Evolutionary conservation across 2,888 invertebrate genomes (phyloP).

Genomic region (Coelinius sp.): DNA sequence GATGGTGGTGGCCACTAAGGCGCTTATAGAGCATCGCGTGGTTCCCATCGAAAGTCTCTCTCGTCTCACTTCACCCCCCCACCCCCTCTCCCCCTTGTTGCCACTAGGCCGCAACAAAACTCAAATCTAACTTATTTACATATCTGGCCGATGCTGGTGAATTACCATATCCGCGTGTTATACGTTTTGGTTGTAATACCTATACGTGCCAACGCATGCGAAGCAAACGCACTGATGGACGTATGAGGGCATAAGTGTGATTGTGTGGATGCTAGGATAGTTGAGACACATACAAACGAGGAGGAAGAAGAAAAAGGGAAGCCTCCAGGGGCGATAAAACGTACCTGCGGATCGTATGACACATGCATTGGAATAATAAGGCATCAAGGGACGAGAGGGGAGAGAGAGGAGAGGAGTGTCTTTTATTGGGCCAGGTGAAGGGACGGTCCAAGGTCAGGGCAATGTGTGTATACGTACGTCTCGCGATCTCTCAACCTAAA

Average conservation of each 20-base stretch:
- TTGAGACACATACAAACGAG: constrained; percentile 44
- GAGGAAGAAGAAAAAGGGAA: constrained; percentile 33
- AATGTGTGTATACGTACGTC: constrained; percentile 36
- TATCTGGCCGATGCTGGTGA: constrained; percentile 65
- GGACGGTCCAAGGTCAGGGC: constrained; percentile 48
- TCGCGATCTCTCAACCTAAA: constrained; percentile 35
- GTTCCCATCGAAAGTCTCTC: constrained; percentile 67
- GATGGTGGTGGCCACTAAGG: constrained; percentile 66
- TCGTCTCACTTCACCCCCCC: constrained; percentile 45
- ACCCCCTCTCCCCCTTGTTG: constrained; percentile 38
- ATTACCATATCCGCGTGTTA: constrained; percentile 66
- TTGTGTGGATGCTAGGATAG: constrained; percentile 32
- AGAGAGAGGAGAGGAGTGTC: constrained; percentile 37
- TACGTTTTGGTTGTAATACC: constrained; percentile 38
- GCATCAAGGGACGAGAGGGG: constrained; percentile 31
- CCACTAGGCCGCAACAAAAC: constrained; percentile 62
- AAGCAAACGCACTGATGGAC: constrained; percentile 50
- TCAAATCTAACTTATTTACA: constrained; percentile 70
- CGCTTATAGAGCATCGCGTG: constrained; percentile 59
- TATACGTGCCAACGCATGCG: constrained; percentile 67
- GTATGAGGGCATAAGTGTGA: constrained; percentile 27
- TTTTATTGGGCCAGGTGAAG: constrained; percentile 67
- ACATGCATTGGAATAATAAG: constrained; percentile 47
- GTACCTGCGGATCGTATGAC: constrained; percentile 58
- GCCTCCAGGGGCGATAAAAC: constrained; percentile 47